Evolutionary conservation across 1,140 invertebrate species (phyloP), one percentile per base, ranked within the genome.

Genomic region (Galleria mellonella): DNA sequence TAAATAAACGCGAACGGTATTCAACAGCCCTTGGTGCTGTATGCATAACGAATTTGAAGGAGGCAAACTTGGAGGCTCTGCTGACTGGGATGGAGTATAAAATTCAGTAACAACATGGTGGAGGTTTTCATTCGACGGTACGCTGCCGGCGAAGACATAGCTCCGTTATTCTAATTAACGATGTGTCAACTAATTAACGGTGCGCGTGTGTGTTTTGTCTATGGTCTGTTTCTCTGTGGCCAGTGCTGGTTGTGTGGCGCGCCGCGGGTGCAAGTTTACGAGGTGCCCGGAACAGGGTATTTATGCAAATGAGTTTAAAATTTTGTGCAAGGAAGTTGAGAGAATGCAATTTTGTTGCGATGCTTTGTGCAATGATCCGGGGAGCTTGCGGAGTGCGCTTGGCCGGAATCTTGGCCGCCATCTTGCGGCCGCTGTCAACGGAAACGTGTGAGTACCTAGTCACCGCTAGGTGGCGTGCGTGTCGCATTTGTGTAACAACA

Each of bases 11-110:
- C 75, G 83, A 85, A 81, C 86, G 73, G 79, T 87, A 87, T 87
- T 87, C 86, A 87, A 87, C 83, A 87, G 83, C 83, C 86, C 86
- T 86, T 83, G 81, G 86, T 87, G 86, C 86, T 87, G 86, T 87
- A 87, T 87, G 86, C 86, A 87, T 87, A 87, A 87, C 86, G 83
- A 87, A 87, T 86, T 83, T 86, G 85, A 85, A 85, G 76, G 83
- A 85, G 79, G 79, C 82, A 83, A 83, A 83, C 78, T 84, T 84
- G 82, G 83, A 82, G 83, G 76, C 78, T 85, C 76, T 82, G 78
- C 68, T 81, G 67, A 65, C 75, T 77, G 74, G 81, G 78, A 83
- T 85, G 78, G 82, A 85, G 83, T 87, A 87, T 87, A 87, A 87
- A 87, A 86, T 87, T 87, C 83, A 77, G 81, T 84, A 83, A 81